A percentile compares a stretch with the other conserved stretches of the same genome.
Conservation (phyloP, 53 echinoderm and acorn worm species). For the Patiria pectinifera region DNA sequence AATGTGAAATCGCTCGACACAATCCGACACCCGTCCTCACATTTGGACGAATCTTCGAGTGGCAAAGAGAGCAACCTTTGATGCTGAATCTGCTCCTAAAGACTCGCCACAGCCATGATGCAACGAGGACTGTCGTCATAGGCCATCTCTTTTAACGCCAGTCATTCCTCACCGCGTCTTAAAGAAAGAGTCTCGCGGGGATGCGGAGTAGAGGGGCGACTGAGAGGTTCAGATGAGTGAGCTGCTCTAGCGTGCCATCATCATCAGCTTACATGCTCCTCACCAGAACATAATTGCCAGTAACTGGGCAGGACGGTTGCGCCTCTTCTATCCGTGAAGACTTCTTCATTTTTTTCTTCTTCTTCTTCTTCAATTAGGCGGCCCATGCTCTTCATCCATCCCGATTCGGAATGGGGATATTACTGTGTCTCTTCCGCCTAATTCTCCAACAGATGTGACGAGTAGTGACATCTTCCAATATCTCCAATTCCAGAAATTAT, state of each 20-base stretch:
- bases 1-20: too few relatives aligned
- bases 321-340: neutral
- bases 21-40: too few relatives aligned
- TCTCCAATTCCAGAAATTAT: too few relatives aligned
- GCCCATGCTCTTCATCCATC: neutral
- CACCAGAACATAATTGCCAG: neutral
- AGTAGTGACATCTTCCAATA: neutral
- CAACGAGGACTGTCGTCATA: too few relatives aligned
- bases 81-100: too few relatives aligned
- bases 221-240: neutral
- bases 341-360: neutral
- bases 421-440: neutral
- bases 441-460: neutral
- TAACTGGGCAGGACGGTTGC: neutral
- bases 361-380: neutral
- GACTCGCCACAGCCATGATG: too few relatives aligned
- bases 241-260: neutral
- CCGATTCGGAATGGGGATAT: neutral
- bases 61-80: too few relatives aligned
- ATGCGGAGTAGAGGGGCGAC: neutral
- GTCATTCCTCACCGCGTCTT: neutral
- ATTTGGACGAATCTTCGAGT: too few relatives aligned
- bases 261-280: neutral
- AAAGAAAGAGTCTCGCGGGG: neutral
- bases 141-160: neutral